phyloP scores from a whole-genome alignment of 2,113 vertebrate species.

The Guaruba guarouba region DNA sequence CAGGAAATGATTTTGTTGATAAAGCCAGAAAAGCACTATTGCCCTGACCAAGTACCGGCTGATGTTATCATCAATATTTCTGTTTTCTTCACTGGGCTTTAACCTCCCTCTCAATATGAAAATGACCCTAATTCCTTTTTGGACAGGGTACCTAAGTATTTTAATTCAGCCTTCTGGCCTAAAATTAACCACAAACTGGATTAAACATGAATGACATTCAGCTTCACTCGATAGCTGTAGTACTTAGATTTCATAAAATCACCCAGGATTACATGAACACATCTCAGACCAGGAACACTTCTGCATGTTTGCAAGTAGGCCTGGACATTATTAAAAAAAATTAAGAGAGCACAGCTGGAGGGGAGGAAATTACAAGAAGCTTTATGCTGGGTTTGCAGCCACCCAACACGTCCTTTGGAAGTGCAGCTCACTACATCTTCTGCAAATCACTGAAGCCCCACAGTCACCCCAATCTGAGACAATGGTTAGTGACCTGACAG shows the following conservation, averaged over 20 bases:
- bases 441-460: background rate
- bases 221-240: background rate
- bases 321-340: background rate
- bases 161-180: background rate
- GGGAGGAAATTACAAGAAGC: background rate
- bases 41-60: background rate
- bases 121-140: background rate
- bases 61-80: background rate
- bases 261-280: background rate
- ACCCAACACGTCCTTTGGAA: background rate
- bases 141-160: background rate
- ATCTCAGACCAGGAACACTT: background rate
- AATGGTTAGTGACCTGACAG: background rate
- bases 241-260: background rate
- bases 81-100: background rate
- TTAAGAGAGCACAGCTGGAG: background rate
- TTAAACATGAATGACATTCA: background rate
- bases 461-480: fast-evolving
- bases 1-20: background rate
- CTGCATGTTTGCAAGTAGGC: background rate
- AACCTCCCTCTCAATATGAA: background rate
- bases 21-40: background rate
- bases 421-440: background rate
- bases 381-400: background rate
- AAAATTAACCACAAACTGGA: background rate